Evolutionary conservation across 2,113 vertebrate species (phyloP), one percentile per base, ranked within the genome.

Genomic region (Phalacrocorax carbo): DNA sequence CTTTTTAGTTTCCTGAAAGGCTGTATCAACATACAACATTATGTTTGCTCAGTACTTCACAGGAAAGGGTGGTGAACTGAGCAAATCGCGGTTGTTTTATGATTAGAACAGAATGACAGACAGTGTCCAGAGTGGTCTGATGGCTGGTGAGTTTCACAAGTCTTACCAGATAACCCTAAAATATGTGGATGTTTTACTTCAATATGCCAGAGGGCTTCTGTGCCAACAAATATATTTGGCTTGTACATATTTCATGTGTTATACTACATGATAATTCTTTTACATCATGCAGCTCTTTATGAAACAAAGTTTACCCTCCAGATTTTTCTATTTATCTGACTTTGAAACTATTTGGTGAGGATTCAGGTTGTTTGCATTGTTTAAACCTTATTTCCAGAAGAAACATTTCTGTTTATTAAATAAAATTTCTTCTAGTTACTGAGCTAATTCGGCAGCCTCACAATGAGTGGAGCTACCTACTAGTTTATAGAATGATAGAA

Each of bases 181-280:
- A 66, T 32, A 36, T 10, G 40, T 57, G 66, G 57, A 22, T 75
- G 58, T 82, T 95, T 89, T 44, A 91, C 51, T 71, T 83, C 36
- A 52, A 5, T 16, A 4, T 21, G 62, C 81, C 51, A 52, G 70
- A 64, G 22, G 17, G 30, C 26, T 62, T 52, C 20, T 38, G 22
- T 71, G 81, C 71, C 95, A 91, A 93, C 42, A 83, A 75, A 86
- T 66, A 36, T 82, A 75, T 82, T 93, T 95, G 88, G 16, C 72
- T 93, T 79, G 21, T 76, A 40, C 66, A 44, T 86, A 76, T 66
- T 93, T 93, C 20, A 8, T 34, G 38, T 18, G 16, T 89, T 82
- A 42, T 26, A 32, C 55, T 40, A 34, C 58, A 23, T 13, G 55
- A 36, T 42, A 52, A 66, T 46, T 66, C 61, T 23, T 71, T 83